Conservation (phyloP, 2,888 invertebrate species). For the Cheilosia grossa region DNA sequence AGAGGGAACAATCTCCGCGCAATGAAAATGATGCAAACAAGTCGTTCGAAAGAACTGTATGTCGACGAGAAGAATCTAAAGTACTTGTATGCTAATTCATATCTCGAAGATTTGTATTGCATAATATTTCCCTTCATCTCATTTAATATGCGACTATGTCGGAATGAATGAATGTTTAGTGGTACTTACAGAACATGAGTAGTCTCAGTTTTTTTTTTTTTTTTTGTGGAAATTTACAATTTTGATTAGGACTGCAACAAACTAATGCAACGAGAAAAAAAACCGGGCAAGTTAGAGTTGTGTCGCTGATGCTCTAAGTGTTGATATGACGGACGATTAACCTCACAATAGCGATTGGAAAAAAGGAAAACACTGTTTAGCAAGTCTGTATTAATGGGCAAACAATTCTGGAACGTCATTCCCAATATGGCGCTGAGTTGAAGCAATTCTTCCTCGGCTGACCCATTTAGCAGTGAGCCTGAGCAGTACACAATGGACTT, state of each 20-base stretch:
- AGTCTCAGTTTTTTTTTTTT: too few species aligned
- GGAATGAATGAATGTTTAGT: conserved; percentile 10
- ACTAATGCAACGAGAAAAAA: conserved; percentile 15
- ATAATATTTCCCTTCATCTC: conserved; percentile 23
- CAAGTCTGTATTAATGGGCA: neutral
- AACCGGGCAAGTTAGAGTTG: neutral
- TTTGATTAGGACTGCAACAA: conserved; percentile 41
- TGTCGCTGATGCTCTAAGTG: neutral
- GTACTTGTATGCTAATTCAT: conserved; percentile 43
- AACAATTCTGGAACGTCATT: neutral
- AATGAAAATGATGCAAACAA: conserved; percentile 29
- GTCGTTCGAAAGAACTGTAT: neutral
- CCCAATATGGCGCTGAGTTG: neutral
- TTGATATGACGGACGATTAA: neutral
- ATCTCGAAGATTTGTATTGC: conserved; percentile 24
- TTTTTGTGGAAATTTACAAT: conserved; percentile 13
- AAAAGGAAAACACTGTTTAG: neutral
- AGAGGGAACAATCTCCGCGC: conserved; percentile 22
- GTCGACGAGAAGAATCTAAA: neutral
- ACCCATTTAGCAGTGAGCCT: neutral
- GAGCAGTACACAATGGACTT: neutral
- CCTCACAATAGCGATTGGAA: neutral
- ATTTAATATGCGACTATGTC: conserved; percentile 38
- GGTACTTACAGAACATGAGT: neutral
- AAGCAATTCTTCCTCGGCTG: neutral